phyloP scores from a whole-genome alignment of 2,113 vertebrate species.

The Tragulus kanchil region DNA sequence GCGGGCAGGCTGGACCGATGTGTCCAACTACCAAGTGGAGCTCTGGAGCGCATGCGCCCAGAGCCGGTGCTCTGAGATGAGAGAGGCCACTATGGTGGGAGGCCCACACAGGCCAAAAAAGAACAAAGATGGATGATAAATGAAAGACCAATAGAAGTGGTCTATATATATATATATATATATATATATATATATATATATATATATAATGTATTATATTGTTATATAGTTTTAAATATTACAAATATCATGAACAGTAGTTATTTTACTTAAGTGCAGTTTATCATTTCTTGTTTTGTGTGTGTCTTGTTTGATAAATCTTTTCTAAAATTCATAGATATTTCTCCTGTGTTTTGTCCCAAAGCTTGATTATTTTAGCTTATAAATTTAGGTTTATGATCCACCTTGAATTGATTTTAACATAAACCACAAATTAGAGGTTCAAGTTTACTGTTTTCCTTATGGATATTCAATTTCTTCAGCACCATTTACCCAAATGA shows the following conservation, averaged over 20 bases:
- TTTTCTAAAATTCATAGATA: neutral
- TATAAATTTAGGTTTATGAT: neutral
- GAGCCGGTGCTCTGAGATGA: too few species aligned
- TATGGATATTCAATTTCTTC: neutral
- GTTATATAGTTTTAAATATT: neutral
- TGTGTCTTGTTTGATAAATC: slow-evolving; percentile 1
- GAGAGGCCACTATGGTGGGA: too few species aligned
- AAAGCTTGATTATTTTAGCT: slow-evolving; percentile 5
- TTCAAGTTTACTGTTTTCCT: neutral
- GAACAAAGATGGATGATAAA: too few species aligned
- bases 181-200: neutral
- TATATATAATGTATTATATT: neutral
- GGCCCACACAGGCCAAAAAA: too few species aligned
- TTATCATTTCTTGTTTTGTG: neutral
- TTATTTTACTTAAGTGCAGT: slow-evolving; percentile 20
- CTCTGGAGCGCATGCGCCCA: too few species aligned
- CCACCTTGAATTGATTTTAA: slow-evolving; percentile 10
- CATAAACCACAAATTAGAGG: neutral
- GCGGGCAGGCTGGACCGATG: too few species aligned
- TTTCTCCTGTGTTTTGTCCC: neutral
- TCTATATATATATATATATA: too few species aligned
- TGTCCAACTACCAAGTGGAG: too few species aligned
- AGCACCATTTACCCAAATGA: slow-evolving; percentile 10
- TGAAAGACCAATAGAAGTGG: too few species aligned
- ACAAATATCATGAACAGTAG: neutral